phyloP scores from a whole-genome alignment of 1,140 invertebrate genomes.

The Thaumetopoea pityocampa region DNA sequence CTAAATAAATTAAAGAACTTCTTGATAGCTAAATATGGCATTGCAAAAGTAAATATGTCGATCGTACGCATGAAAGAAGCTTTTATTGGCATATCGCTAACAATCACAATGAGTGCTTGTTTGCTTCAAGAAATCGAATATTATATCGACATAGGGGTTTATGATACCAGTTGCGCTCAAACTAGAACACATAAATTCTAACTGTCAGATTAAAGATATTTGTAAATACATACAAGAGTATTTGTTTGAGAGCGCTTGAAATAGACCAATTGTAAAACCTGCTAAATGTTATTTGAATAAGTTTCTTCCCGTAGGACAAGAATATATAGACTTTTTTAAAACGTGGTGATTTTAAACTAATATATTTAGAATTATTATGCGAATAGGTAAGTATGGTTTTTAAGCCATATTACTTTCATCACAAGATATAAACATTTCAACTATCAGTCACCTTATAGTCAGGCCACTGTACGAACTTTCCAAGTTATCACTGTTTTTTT shows the following conservation, averaged over 20 bases:
- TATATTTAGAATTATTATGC: no score
- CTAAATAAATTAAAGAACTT: constrained; percentile 7
- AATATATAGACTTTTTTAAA: no score
- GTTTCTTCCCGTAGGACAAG: no score
- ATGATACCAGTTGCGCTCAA: constrained; percentile 11
- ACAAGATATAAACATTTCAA: no score
- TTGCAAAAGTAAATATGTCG: constrained; percentile 6
- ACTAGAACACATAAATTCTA: constrained; percentile 10
- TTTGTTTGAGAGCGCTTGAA: constrained; percentile 5
- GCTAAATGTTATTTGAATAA: no score
- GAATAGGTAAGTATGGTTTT: no score
- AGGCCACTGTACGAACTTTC: no score
- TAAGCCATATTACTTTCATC: no score
- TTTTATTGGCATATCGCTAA: constrained; percentile 9
- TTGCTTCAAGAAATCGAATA: constrained; percentile 4
- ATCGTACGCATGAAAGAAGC: constrained; percentile 1
- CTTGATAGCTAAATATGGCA: constrained; percentile 10
- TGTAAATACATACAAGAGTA: constrained; percentile 8
- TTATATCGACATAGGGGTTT: constrained; percentile 14
- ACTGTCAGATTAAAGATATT: constrained; percentile 13
- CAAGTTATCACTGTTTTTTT: no score
- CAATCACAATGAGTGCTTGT: constrained; percentile 7
- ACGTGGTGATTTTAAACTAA: no score
- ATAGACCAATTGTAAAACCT: no score
- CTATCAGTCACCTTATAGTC: no score